Base-by-base conservation (phyloP, 2,113 vertebrate genomes). In the Pseudorasbora parva region DNA sequence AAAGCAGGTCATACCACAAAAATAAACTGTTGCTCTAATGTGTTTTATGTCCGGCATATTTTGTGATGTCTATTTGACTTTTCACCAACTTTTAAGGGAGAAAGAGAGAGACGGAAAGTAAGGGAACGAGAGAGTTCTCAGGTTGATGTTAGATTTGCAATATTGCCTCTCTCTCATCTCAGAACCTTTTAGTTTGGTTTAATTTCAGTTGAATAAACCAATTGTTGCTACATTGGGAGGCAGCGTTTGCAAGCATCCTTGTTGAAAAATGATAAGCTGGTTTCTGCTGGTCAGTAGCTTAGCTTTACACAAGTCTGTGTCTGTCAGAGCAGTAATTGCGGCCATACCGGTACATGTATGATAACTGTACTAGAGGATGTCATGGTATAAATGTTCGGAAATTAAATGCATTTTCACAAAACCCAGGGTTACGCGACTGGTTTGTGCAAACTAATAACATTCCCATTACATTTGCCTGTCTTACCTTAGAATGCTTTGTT, bases 231-330 rank as follows among this genome's bases (percentile, higher is more conserved):
- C 83, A 30, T 62, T 76, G 8, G 37, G 66, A n/a, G 19, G 54
- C 30, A 89, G 89, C 23, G 81, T 87, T 47, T 74, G 84, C 75
- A 23, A 86, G 78, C 84, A 89, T 90, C 87, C 87, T 85, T 90
- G 71, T 90, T 85, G 88, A 57, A 71, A 85, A 83, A 89, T 85
- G 62, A 89, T 85, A 90, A 88, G 86, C 86, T 88, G 85, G 92
- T 93, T 94, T 88, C 93, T 94, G 94, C 93, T 90, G 93, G 93
- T 91, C 93, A 92, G 93, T 88, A 90, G 92, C 92, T 89, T 75
- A 92, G 89, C 88, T 92, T 85, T 80, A 37, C 41, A 62, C 84
- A 90, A 87, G 51, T 86, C 86, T 87, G 82, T 88, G 84, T 86
- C 87, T 82, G 84, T 89, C 89, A 86, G 86, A 89, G 84, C 86